Percentiles rank a stretch among this genome's conserved stretches.
phyloP scores from a whole-genome alignment of 2,888 invertebrate genomes.

The Melinaea marsaeus region DNA sequence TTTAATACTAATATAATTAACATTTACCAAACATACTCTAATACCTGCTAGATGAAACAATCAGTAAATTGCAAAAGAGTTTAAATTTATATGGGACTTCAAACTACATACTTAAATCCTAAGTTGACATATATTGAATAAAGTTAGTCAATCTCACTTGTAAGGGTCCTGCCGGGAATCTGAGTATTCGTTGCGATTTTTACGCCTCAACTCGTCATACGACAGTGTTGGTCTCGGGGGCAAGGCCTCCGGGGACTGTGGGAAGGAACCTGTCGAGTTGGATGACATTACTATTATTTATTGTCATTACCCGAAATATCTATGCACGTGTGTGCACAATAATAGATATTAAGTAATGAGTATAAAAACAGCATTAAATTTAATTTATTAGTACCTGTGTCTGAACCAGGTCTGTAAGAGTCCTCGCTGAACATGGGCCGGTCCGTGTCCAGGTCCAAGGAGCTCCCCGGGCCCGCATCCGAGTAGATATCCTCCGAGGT shows the following conservation, averaged over 20 bases:
- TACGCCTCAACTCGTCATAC: slow-evolving; percentile 85
- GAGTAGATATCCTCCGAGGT: slow-evolving; percentile 73
- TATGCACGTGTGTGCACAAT: too few species aligned
- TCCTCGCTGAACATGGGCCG: slow-evolving; percentile 80
- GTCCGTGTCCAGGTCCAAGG: slow-evolving; percentile 81
- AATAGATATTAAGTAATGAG: too few species aligned
- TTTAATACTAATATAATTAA: not conserved
- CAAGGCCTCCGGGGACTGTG: slow-evolving; percentile 25
- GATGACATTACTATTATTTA: not conserved
- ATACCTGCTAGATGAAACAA: too few species aligned
- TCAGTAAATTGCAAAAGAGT: too few species aligned
- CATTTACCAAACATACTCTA: not conserved
- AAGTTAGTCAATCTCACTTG: slow-evolving; percentile 47
- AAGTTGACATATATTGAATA: too few species aligned
- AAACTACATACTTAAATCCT: too few species aligned
- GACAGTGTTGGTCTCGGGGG: slow-evolving; percentile 63
- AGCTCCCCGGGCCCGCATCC: slow-evolving; percentile 74
- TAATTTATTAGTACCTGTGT: slow-evolving; percentile 21
- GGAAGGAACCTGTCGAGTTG: slow-evolving; percentile 9
- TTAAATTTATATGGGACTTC: too few species aligned
- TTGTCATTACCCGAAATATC: not conserved
- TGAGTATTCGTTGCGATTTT: slow-evolving; percentile 82
- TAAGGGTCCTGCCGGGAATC: slow-evolving; percentile 66
- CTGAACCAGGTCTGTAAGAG: slow-evolving; percentile 45
- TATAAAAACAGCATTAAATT: not conserved